Conservation (phyloP, 2,113 vertebrate species). For the Cynocephalus volans region DNA sequence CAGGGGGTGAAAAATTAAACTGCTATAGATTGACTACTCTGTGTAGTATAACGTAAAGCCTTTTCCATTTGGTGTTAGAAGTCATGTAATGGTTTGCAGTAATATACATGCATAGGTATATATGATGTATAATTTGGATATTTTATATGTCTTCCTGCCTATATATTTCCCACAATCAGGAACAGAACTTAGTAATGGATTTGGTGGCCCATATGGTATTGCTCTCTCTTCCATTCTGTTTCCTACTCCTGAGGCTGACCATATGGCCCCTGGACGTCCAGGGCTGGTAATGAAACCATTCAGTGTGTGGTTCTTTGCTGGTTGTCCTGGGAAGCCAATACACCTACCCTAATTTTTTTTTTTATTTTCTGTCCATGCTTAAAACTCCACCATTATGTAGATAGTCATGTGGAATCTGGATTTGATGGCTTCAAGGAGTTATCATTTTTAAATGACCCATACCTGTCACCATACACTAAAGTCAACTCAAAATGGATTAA, state of each 20-base stretch:
- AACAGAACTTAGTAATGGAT: not conserved
- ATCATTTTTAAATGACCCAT: not conserved
- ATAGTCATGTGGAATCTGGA: not conserved
- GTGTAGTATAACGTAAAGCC: not conserved
- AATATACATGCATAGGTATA: not conserved
- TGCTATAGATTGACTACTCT: no score
- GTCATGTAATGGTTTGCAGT: not conserved
- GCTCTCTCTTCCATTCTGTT: not conserved
- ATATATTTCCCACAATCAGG: not conserved
- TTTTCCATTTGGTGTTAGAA: not conserved
- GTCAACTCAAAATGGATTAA: no score
- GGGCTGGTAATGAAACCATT: accelerated
- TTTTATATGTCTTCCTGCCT: not conserved
- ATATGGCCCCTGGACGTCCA: no score
- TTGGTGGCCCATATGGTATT: accelerated
- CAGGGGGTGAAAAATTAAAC: not conserved
- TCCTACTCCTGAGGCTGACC: not conserved
- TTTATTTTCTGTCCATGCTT: not conserved
- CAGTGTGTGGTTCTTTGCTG: not conserved
- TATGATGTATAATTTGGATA: not conserved
- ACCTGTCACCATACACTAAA: no score
- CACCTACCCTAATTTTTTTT: not conserved
- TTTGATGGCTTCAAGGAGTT: not conserved
- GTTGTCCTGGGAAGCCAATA: not conserved
- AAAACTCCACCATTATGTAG: not conserved